Conservation (phyloP, 2,113 vertebrate genomes). For the Promerops cafer region DNA sequence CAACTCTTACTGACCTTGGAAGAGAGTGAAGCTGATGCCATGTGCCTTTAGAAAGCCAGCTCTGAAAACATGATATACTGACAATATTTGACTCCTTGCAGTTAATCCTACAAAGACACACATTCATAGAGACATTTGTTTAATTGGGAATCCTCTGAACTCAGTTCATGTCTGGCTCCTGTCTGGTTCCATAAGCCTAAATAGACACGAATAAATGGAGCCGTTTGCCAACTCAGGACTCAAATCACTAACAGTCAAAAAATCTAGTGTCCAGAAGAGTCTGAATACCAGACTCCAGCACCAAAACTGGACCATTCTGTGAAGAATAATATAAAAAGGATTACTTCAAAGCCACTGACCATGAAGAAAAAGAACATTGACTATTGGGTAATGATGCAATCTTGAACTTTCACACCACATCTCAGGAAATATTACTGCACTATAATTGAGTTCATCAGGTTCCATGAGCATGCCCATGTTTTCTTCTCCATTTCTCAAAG, state of each 20-base stretch:
- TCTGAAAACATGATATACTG: not conserved
- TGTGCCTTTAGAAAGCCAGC: not conserved
- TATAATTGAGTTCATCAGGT: constrained; percentile 28
- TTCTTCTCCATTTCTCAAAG: constrained; percentile 19
- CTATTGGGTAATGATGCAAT: not conserved
- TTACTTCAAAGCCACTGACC: not conserved
- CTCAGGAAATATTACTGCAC: not conserved
- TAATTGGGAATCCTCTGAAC: not conserved
- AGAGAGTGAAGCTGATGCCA: not conserved
- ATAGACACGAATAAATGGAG: not conserved
- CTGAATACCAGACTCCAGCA: not conserved
- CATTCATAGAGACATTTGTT: not conserved
- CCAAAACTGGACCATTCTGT: not conserved
- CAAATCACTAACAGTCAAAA: not conserved
- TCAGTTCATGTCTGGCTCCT: not conserved
- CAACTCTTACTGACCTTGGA: not conserved
- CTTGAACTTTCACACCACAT: constrained; percentile 13
- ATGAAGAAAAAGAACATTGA: not conserved
- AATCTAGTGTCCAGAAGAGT: not conserved
- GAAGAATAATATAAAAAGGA: not conserved
- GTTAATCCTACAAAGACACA: not conserved
- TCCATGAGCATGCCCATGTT: not conserved
- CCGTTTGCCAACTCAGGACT: not conserved
- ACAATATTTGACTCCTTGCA: not conserved
- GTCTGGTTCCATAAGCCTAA: not conserved